These are phyloP conservation scores for Sphaerophoria rueppellii DNA, from an alignment of 2,888 invertebrate species.

Conservation along the genomic window DNA sequence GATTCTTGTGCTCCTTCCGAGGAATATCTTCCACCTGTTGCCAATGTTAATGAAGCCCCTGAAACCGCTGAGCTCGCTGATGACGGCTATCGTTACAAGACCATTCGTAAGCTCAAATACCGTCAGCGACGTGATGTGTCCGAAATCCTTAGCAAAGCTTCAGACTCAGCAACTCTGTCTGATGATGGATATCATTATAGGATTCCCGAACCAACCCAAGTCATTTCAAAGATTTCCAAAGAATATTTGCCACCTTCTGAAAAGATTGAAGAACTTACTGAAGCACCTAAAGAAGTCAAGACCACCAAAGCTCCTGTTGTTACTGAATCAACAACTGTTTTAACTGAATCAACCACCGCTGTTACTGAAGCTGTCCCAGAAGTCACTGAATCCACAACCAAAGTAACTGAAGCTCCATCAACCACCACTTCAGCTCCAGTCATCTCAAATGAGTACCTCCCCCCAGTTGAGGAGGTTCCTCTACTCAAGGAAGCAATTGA, in stretches of 20 bases:
- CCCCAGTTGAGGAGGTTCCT: slow-evolving; percentile 73
- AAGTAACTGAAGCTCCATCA: slow-evolving; percentile 30
- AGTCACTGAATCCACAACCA: slow-evolving; percentile 21
- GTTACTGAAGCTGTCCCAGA: slow-evolving; percentile 12
- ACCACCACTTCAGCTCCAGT: slow-evolving; percentile 34
- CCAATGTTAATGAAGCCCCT: slow-evolving; percentile 41
- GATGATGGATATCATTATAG: slow-evolving; percentile 59
- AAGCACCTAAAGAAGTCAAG: slow-evolving; percentile 6
- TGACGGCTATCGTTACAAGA: slow-evolving; percentile 58
- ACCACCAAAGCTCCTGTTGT: slow-evolving; percentile 25
- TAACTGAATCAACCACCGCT: slow-evolving; percentile 11
- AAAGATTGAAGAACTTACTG: slow-evolving; percentile 12
- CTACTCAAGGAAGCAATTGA: neutral
- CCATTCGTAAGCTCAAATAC: slow-evolving; percentile 39
- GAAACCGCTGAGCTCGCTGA: slow-evolving; percentile 47
- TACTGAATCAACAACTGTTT: slow-evolving; percentile 27
- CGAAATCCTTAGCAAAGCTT: slow-evolving; percentile 24
- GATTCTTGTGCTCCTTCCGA: neutral
- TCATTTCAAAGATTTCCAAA: slow-evolving; percentile 61
- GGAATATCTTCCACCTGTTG: slow-evolving; percentile 72
- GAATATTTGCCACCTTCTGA: slow-evolving; percentile 72
- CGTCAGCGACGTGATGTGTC: slow-evolving; percentile 58
- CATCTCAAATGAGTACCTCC: slow-evolving; percentile 76
- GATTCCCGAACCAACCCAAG: slow-evolving; percentile 34
- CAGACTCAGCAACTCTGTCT: slow-evolving; percentile 42